Conservation (phyloP, 2,888 invertebrate genomes). For the Iselma pallidipennis region DNA sequence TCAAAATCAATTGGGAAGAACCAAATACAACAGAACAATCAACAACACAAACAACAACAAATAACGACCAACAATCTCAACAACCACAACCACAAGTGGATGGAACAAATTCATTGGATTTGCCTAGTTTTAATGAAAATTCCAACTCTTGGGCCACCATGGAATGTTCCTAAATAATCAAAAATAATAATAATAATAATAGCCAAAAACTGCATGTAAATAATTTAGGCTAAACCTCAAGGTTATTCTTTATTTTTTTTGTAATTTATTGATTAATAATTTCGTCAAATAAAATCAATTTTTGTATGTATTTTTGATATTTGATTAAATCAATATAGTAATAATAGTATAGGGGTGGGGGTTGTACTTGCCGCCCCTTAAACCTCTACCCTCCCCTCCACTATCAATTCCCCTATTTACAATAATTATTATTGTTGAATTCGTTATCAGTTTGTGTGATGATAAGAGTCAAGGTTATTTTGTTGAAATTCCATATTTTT, state of each 20-base stretch:
- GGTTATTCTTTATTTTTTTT: not conserved
- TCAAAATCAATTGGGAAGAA: slow-evolving; percentile 98
- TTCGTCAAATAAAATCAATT: slow-evolving; percentile 6
- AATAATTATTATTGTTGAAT: too few species aligned
- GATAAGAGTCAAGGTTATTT: too few species aligned
- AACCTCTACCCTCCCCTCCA: too few species aligned
- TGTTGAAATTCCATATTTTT: too few species aligned
- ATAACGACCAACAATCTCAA: not conserved
- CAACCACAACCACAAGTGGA: slow-evolving; percentile 38
- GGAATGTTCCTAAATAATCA: slow-evolving; percentile 57
- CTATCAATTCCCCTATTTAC: too few species aligned
- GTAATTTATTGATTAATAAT: slow-evolving; percentile 6
- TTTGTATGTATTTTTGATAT: slow-evolving; percentile 19
- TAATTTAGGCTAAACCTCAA: too few species aligned
- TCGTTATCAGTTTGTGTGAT: too few species aligned
- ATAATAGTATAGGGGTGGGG: slow-evolving; percentile 11
- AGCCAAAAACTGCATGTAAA: too few species aligned
- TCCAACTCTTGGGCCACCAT: slow-evolving; percentile 68
- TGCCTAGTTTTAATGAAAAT: slow-evolving; percentile 63
- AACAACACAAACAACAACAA: slow-evolving; percentile 44
- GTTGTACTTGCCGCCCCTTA: slow-evolving; percentile 1
- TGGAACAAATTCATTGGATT: slow-evolving; percentile 55
- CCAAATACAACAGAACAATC: slow-evolving; percentile 50
- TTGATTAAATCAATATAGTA: slow-evolving; percentile 16
- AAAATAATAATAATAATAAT: slow-evolving; percentile 13